Percentiles rank a stretch among this genome's conserved stretches.
Conservation (phyloP, 2,113 vertebrate species). For the Nibea albiflora region DNA sequence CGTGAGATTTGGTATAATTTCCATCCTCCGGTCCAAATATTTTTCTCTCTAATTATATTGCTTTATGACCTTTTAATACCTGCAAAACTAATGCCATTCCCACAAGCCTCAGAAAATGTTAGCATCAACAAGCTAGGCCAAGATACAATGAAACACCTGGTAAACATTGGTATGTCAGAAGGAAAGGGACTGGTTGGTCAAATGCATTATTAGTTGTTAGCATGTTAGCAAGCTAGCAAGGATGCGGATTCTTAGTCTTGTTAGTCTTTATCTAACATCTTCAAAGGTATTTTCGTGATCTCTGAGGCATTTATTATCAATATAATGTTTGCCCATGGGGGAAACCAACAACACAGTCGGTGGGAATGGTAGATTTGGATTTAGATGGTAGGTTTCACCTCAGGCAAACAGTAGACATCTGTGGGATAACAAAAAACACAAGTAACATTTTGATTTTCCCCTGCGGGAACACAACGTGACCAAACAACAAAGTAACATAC, state of each 20-base stretch:
- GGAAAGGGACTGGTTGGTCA: no score
- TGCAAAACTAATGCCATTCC: background rate
- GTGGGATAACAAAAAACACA: conserved; percentile 9
- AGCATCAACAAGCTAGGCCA: no score
- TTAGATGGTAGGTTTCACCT: background rate
- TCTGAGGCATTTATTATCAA: background rate
- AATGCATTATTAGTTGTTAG: background rate
- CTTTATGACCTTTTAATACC: background rate
- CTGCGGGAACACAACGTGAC: background rate
- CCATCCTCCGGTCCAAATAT: background rate
- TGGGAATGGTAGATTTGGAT: conserved; percentile 4
- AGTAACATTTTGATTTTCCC: background rate
- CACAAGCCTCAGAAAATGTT: no score
- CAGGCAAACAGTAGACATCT: background rate
- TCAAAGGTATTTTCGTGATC: background rate
- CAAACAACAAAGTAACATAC: background rate
- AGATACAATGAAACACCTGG: no score
- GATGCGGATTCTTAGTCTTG: background rate
- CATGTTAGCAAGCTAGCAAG: background rate
- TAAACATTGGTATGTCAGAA: no score
- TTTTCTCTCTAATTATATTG: background rate
- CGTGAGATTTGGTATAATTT: background rate
- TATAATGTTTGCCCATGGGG: background rate
- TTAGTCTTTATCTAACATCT: background rate
- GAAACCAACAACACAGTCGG: background rate